phyloP scores from a whole-genome alignment of 1,140 invertebrate genomes.

The Dolichoris vasculosae region DNA sequence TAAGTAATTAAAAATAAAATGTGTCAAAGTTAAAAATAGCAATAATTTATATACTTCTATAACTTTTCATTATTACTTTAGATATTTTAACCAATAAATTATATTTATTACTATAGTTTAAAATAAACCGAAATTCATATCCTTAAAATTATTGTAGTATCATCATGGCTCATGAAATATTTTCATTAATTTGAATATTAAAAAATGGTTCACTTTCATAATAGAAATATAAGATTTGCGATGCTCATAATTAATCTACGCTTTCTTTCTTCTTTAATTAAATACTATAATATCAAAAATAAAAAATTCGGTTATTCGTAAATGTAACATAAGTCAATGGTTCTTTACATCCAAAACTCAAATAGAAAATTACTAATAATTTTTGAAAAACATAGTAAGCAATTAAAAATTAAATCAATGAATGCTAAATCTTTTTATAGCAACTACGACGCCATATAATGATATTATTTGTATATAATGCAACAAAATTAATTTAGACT shows the following conservation, averaged over 20 bases:
- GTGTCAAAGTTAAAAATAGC: not conserved
- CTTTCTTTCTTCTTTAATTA: slow-evolving; percentile 32
- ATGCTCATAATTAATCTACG: not conserved
- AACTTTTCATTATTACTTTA: not conserved
- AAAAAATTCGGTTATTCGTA: not conserved
- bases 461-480: not conserved
- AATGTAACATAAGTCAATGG: not conserved
- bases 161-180: slow-evolving; percentile 11
- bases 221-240: too few relatives aligned
- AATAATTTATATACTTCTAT: not conserved
- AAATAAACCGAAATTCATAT: not conserved
- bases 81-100: not conserved
- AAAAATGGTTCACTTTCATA: slow-evolving; percentile 47
- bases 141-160: not conserved
- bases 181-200: slow-evolving; percentile 23
- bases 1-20: not conserved
- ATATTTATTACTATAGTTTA: not conserved
- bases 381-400: too few relatives aligned
- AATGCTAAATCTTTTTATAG: too few relatives aligned
- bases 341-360: not conserved
- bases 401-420: too few relatives aligned
- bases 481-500: not conserved
- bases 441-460: not conserved
- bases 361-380: not conserved
- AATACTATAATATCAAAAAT: not conserved